These are phyloP conservation scores for Dicyrtomina minuta DNA, from an alignment of 2,888 invertebrate genomes.

Conservation along the genomic window DNA sequence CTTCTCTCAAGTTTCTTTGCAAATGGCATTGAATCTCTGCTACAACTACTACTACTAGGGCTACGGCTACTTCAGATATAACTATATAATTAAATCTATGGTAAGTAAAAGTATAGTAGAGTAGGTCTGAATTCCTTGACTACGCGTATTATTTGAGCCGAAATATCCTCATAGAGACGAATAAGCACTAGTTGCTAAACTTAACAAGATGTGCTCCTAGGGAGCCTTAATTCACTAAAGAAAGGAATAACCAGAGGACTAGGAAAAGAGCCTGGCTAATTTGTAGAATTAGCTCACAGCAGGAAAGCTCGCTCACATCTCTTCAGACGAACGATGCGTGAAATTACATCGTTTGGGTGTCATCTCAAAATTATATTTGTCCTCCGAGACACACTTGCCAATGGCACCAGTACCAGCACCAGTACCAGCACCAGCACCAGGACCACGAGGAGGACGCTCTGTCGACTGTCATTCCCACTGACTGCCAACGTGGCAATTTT, in stretches of 20 bases:
- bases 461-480: slow-evolving; percentile 23
- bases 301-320: slow-evolving; percentile 31
- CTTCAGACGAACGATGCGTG: slow-evolving; percentile 36
- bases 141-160: slow-evolving; percentile 5
- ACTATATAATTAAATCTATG: slow-evolving; percentile 13
- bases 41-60: too few relatives aligned
- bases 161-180: slow-evolving; percentile 19
- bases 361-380: slow-evolving; percentile 35
- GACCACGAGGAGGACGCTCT: background rate
- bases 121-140: background rate
- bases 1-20: too few relatives aligned
- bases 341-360: slow-evolving; percentile 43
- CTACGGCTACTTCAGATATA: too few relatives aligned
- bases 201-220: slow-evolving; percentile 22
- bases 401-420: too few relatives aligned
- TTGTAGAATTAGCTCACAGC: slow-evolving; percentile 40
- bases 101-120: slow-evolving; percentile 1
- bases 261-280: slow-evolving; percentile 35
- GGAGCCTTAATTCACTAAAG: slow-evolving; percentile 15
- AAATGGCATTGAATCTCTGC: too few relatives aligned
- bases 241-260: slow-evolving; percentile 11
- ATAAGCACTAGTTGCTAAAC: slow-evolving; percentile 1
- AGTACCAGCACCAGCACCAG: too few relatives aligned
- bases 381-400: slow-evolving; percentile 30
- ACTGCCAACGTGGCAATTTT: slow-evolving; percentile 24